phyloP scores from a whole-genome alignment of 2,888 invertebrate genomes.

The Anthrax anthrax region DNA sequence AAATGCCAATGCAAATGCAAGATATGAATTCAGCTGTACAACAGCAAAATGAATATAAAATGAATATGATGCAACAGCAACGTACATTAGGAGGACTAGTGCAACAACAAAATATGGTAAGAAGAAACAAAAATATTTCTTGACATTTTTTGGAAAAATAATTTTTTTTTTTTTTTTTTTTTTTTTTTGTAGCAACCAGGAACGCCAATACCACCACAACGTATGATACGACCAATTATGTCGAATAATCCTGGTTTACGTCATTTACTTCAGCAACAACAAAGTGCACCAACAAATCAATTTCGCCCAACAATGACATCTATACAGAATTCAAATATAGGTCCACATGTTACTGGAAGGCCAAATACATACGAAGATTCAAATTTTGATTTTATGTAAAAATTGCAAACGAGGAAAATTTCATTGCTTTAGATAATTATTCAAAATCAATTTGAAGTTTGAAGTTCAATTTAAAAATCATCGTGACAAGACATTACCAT shows the following conservation, averaged over 20 bases:
- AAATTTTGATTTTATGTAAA: slow-evolving; percentile 29
- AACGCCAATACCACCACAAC: slow-evolving; percentile 37
- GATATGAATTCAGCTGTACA: slow-evolving; percentile 21
- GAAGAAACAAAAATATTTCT: slow-evolving; percentile 1
- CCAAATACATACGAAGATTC: slow-evolving; percentile 25
- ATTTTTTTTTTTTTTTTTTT: background rate
- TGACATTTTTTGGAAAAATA: slow-evolving; percentile 1
- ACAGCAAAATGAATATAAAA: slow-evolving; percentile 11
- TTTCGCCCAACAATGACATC: slow-evolving; percentile 27
- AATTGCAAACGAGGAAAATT: background rate
- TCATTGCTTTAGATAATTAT: too few relatives aligned
- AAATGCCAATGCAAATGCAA: slow-evolving; percentile 32
- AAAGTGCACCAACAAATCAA: slow-evolving; percentile 28
- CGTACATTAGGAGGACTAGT: slow-evolving; percentile 11
- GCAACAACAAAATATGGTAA: slow-evolving; percentile 20
- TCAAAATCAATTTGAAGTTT: too few relatives aligned
- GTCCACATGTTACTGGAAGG: slow-evolving; percentile 14
- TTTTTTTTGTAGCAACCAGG: slow-evolving; percentile 3
- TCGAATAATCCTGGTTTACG: slow-evolving; percentile 66
- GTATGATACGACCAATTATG: slow-evolving; percentile 59
- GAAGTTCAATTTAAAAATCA: too few relatives aligned
- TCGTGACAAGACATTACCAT: too few relatives aligned
- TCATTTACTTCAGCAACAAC: slow-evolving; percentile 51
- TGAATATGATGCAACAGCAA: slow-evolving; percentile 18
- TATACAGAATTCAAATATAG: slow-evolving; percentile 17